These are phyloP conservation scores for Crotophaga sulcirostris DNA, from an alignment of 2,113 vertebrate genomes.

Conservation along the genomic window DNA sequence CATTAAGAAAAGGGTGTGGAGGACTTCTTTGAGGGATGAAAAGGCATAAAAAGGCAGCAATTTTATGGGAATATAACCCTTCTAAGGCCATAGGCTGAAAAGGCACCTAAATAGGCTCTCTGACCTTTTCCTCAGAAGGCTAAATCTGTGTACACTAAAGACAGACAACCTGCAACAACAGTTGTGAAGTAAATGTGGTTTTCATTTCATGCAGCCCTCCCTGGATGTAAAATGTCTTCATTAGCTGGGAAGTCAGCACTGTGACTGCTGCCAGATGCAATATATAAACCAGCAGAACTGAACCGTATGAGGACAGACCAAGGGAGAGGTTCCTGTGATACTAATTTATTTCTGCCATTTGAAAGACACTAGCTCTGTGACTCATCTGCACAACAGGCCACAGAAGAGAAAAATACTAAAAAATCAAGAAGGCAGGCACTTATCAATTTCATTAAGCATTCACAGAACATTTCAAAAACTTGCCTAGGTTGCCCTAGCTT, in stretches of 20 bases:
- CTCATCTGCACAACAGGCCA: not conserved
- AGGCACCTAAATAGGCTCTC: not conserved
- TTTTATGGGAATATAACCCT: not conserved
- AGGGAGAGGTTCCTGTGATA: not conserved
- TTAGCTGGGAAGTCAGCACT: conserved; percentile 51
- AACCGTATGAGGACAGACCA: conserved; percentile 24
- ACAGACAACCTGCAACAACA: conserved; percentile 15
- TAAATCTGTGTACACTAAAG: not conserved
- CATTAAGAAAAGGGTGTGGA: conserved; percentile 44
- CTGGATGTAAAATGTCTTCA: conserved; percentile 55
- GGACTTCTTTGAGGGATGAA: conserved; percentile 9
- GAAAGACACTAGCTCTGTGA: not conserved
- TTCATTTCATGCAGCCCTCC: conserved; percentile 38
- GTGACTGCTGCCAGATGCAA: conserved; percentile 57
- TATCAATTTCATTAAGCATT: not conserved
- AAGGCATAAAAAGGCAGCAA: not conserved
- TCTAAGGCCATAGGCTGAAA: not conserved
- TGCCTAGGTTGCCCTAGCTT: not conserved
- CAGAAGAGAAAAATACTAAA: not conserved
- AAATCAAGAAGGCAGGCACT: not conserved
- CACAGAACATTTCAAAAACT: not conserved
- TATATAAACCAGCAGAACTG: conserved; percentile 40
- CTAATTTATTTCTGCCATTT: not conserved
- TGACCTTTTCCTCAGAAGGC: conserved; percentile 19
- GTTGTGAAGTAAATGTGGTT: conserved; percentile 9